Evolutionary conservation across 2,888 invertebrate genomes (phyloP), one percentile per base, ranked within the genome.

Genomic region (Mantis religiosa): DNA sequence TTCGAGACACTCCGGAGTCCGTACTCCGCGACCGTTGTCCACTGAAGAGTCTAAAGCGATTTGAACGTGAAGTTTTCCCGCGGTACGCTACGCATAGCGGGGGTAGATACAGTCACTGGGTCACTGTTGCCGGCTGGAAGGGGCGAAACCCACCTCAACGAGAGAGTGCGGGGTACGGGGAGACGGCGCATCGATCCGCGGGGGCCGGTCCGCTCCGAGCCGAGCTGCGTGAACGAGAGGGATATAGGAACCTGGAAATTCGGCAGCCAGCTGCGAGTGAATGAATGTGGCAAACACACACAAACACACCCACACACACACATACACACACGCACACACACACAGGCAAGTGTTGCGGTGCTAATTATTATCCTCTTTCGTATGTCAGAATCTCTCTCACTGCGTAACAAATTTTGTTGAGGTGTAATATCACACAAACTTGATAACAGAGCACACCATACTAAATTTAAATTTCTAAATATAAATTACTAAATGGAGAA

Each of bases 201-300:
- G 28, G 84, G 81, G 28, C 82, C 82, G 82, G 41, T 27, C 81
- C 87, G 87, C 34, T 34, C 87, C 87, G 87, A 87, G 87, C 87
- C 87, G 87, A 82, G 87, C 87, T 87, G 30, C 54, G 30, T 14
- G 85, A 85, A 27, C 15, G 54, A 71, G 54, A 71, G 20, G 25
- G 54, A 28, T 9, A 54, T 47, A n/a, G 87, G 82, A 82, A 14
- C 34, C 87, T 82, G 87, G 25, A 82, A 86, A 41, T 87, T 87
- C 41, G 87, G 87, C 41, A 34, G 81, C 87, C 30, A n/a, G 87
- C 54, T 71, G 54, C 54, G 54, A 20, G 54, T 71, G 54, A 71
- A 71, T 71, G 54, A 71, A 20, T 20, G 15, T 71, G 15, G 25
- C 54, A 20, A 20, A 20, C 14, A 71, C 54, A 71, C 54, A 71